Conservation (phyloP, 2,113 vertebrate genomes). For the Gnathonemus longibarbis region DNA sequence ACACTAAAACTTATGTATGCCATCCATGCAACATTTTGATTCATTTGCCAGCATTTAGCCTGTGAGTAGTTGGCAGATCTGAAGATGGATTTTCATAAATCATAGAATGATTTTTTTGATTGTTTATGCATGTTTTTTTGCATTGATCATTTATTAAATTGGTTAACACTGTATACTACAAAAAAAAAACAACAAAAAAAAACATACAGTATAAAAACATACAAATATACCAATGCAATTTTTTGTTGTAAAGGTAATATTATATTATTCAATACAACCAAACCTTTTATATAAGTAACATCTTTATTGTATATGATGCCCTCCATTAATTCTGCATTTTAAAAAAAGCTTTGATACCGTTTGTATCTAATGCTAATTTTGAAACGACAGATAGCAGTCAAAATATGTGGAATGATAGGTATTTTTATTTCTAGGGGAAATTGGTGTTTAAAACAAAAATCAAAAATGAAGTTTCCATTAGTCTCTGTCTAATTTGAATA, state of each 20-base stretch:
- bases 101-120: not conserved
- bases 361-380: not conserved
- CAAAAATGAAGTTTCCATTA: not conserved
- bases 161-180: not conserved
- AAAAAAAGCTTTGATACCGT: not conserved
- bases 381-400: not conserved
- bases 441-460: not conserved
- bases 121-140: not conserved
- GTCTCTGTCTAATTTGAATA: conserved; percentile 10
- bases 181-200: not conserved
- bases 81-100: not conserved
- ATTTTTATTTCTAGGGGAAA: not conserved
- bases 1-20: not conserved
- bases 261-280: not conserved
- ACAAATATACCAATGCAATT: not conserved
- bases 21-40: not conserved
- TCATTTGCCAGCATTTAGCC: not conserved
- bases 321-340: not conserved
- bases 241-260: not conserved
- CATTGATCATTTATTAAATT: not conserved
- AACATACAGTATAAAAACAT: not conserved
- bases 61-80: not conserved
- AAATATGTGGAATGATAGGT: conserved; percentile 4
- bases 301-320: not conserved
- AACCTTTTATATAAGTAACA: not conserved